phyloP scores from a whole-genome alignment of 2,797 vertebrate species.

The Mustela erminea region DNA sequence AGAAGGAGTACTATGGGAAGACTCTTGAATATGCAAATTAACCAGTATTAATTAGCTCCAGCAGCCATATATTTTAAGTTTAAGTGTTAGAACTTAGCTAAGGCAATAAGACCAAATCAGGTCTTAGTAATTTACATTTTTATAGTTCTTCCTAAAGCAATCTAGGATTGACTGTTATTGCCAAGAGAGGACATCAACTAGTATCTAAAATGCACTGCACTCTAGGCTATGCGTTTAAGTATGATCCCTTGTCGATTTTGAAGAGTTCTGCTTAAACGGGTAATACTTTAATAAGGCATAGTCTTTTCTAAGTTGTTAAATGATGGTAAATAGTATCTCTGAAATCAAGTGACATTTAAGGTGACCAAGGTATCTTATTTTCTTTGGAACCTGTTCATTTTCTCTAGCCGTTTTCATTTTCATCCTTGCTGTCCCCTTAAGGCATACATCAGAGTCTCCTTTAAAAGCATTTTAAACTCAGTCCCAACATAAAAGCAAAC shows the following conservation, averaged over 20 bases:
- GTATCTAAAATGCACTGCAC: slow-evolving; percentile 70
- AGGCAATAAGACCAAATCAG: slow-evolving; percentile 86
- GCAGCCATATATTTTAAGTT: slow-evolving; percentile 85
- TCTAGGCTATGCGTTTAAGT: slow-evolving; percentile 75
- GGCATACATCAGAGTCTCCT: not conserved
- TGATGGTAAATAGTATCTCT: not conserved
- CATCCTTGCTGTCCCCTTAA: not conserved
- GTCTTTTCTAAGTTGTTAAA: not conserved
- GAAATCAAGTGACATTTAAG: slow-evolving; percentile 34
- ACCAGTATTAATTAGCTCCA: slow-evolving; percentile 85
- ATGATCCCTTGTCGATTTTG: not conserved
- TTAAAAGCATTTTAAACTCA: not conserved
- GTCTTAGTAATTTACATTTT: slow-evolving; percentile 87
- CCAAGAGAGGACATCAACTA: slow-evolving; percentile 81
- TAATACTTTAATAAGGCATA: slow-evolving; percentile 59
- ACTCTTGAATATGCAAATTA: slow-evolving; percentile 86
- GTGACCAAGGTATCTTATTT: slow-evolving; percentile 23
- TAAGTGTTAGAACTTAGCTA: slow-evolving; percentile 85
- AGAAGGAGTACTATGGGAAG: slow-evolving; percentile 68
- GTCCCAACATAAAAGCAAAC: not conserved
- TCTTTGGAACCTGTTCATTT: not conserved
- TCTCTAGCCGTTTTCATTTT: slow-evolving; percentile 51
- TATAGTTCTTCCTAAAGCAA: slow-evolving; percentile 86
- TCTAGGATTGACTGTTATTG: slow-evolving; percentile 82
- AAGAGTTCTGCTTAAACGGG: slow-evolving; percentile 50